These are phyloP conservation scores for Pitangus sulphuratus DNA, from an alignment of 2,797 vertebrate species.

Conservation along the genomic window DNA sequence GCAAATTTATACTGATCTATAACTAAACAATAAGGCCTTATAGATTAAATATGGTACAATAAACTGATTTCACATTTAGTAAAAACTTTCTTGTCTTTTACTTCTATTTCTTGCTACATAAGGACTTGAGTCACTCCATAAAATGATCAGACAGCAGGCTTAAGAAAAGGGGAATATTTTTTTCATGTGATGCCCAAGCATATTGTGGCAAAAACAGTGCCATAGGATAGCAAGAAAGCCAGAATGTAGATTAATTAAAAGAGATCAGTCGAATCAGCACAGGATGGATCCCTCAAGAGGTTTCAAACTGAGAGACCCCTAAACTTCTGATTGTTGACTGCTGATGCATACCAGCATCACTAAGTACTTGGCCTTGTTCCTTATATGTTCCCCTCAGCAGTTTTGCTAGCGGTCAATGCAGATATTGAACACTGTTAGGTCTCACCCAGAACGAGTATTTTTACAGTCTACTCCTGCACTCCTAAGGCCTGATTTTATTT, in stretches of 20 bases:
- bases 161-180: background rate
- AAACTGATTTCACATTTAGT: background rate
- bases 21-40: background rate
- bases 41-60: background rate
- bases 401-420: background rate
- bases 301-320: background rate
- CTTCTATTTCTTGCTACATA: background rate
- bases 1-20: background rate
- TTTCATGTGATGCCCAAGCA: background rate
- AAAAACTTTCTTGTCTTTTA: background rate
- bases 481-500: background rate
- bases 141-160: background rate
- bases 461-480: background rate
- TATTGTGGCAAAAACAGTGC: background rate
- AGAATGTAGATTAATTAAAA: background rate
- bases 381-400: background rate
- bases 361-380: background rate
- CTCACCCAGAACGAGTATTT: background rate
- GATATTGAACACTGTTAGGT: background rate
- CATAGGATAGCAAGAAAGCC: background rate
- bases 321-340: background rate
- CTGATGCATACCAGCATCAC: background rate
- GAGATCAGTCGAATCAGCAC: background rate
- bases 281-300: background rate
- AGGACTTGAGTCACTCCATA: background rate